Conservation (phyloP, 2,113 vertebrate genomes). For the Mugil cephalus region DNA sequence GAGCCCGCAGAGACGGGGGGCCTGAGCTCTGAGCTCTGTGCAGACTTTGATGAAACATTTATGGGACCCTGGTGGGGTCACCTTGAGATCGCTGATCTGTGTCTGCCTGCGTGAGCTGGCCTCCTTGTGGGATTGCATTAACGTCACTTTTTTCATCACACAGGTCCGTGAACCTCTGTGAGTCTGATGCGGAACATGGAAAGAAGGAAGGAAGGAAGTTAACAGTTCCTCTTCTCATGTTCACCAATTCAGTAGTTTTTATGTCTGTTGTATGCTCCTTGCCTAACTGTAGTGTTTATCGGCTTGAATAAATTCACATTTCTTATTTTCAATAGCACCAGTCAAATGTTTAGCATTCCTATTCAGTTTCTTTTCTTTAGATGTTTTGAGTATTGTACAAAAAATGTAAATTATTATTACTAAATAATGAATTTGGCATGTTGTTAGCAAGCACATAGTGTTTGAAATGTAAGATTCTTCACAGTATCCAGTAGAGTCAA, state of each 20-base stretch:
- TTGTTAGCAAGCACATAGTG: too few relatives aligned
- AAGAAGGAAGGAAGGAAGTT: slow-evolving; percentile 1
- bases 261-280: neutral
- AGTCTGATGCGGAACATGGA: slow-evolving; percentile 25
- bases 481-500: too few relatives aligned
- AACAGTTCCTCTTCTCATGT: neutral
- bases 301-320: too few relatives aligned
- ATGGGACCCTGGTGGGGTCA: slow-evolving; percentile 58
- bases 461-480: too few relatives aligned
- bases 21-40: slow-evolving; percentile 17
- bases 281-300: too few relatives aligned
- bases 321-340: too few relatives aligned
- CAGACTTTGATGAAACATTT: slow-evolving; percentile 71
- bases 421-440: too few relatives aligned
- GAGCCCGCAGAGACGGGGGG: neutral
- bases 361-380: too few relatives aligned
- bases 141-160: slow-evolving; percentile 58
- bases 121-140: slow-evolving; percentile 57
- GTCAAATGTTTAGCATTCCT: too few relatives aligned
- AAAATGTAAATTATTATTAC: too few relatives aligned
- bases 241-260: neutral
- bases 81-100: slow-evolving; percentile 58
- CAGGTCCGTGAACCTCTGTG: slow-evolving; percentile 36
- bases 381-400: too few relatives aligned
- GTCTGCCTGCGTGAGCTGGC: slow-evolving; percentile 7